These are phyloP conservation scores for Calliphora vicina DNA, from an alignment of 1,140 invertebrate species.

Conservation along the genomic window DNA sequence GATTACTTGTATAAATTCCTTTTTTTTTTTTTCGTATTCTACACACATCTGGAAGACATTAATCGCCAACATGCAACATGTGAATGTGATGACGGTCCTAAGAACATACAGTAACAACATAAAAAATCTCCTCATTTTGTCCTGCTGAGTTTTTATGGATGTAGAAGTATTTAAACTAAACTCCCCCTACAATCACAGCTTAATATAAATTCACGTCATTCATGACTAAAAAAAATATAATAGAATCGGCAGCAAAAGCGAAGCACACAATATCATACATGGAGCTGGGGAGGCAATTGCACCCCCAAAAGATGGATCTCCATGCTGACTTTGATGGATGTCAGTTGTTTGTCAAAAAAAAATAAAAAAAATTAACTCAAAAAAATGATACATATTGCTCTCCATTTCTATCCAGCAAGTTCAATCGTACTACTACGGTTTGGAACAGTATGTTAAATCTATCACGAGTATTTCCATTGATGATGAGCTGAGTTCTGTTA, in stretches of 20 bases:
- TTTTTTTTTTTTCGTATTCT: neutral
- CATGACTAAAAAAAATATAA: neutral
- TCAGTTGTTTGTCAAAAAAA: constrained; percentile 26
- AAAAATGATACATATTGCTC: neutral
- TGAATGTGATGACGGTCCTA: neutral
- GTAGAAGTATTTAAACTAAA: neutral
- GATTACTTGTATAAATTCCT: neutral
- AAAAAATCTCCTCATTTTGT: neutral
- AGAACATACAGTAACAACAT: neutral
- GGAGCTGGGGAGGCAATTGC: neutral
- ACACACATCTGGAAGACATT: constrained; percentile 17
- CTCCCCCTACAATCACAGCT: neutral
- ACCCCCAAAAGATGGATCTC: constrained; percentile 14
- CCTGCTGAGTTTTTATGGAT: neutral
- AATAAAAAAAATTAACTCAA: too few species aligned
- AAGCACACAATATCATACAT: neutral
- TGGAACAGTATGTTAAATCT: neutral
- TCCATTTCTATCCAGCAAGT: neutral
- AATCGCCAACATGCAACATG: neutral
- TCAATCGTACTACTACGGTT: neutral
- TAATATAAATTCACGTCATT: neutral
- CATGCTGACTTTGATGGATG: constrained; percentile 23
- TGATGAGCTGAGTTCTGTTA: constrained; percentile 3
- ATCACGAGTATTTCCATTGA: neutral
- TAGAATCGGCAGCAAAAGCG: neutral